phyloP scores from a whole-genome alignment of 2,797 vertebrate species.

The Salmo trutta region DNA sequence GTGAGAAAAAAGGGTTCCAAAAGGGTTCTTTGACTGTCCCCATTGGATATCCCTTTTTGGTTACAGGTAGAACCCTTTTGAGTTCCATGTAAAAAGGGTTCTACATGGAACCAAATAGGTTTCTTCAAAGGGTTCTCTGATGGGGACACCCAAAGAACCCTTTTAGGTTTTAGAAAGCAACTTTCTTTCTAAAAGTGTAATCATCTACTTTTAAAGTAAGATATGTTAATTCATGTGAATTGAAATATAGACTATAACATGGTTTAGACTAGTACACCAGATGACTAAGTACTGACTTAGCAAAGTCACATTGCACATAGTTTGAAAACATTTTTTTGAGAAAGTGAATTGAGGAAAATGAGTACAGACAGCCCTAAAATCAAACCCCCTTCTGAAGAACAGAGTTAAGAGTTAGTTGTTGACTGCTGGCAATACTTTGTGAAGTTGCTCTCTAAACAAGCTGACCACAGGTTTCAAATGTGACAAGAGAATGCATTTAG shows the following conservation, averaged over 20 bases:
- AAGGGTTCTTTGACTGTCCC: no score
- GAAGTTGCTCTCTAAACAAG: neutral
- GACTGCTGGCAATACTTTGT: neutral
- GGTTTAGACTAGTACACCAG: neutral
- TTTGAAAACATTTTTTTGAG: neutral
- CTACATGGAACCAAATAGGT: no score
- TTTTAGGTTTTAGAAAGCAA: no score
- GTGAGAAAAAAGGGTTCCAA: no score
- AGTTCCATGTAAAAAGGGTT: no score
- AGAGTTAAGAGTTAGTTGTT: neutral
- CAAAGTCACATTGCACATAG: neutral
- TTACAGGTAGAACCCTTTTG: no score
- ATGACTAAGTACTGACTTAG: neutral
- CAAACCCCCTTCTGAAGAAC: neutral
- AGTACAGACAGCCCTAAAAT: neutral
- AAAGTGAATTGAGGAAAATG: neutral
- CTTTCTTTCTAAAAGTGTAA: neutral
- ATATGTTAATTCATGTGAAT: neutral
- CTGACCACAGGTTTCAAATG: neutral
- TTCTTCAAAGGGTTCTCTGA: no score
- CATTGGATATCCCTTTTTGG: no score
- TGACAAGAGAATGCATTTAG: neutral
- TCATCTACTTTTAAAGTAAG: neutral
- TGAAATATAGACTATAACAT: neutral
- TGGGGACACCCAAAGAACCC: no score